These are phyloP conservation scores for Hedya salicella DNA, from an alignment of 2,888 invertebrate genomes.

Conservation along the genomic window DNA sequence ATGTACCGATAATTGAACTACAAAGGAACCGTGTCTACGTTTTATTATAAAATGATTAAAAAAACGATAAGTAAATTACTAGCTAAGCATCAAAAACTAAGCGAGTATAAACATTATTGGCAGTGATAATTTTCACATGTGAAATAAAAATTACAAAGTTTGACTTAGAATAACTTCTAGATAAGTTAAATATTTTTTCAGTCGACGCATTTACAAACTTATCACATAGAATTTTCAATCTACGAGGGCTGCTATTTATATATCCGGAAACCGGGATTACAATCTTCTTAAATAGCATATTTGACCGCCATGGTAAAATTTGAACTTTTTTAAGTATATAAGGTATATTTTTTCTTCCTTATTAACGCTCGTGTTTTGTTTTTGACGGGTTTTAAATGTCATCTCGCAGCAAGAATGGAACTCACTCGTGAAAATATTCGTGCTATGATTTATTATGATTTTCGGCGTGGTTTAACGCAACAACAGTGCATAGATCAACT, in stretches of 20 bases:
- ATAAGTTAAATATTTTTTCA: slow-evolving; percentile 56
- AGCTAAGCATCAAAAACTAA: slow-evolving; percentile 45
- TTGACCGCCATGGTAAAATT: no score
- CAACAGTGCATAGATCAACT: no score
- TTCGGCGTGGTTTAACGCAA: no score
- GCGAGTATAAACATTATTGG: slow-evolving; percentile 60
- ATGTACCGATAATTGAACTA: slow-evolving; percentile 7
- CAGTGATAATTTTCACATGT: slow-evolving; percentile 59
- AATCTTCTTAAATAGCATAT: no score
- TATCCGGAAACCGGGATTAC: no score
- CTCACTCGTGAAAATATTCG: no score
- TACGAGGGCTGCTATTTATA: background rate
- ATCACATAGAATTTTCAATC: slow-evolving; percentile 44
- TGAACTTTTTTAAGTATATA: no score
- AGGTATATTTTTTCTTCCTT: no score
- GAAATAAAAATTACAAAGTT: slow-evolving; percentile 44
- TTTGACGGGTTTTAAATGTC: no score
- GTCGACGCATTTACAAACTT: slow-evolving; percentile 52
- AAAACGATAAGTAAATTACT: slow-evolving; percentile 45
- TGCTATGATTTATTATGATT: no score
- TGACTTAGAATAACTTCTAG: slow-evolving; percentile 58
- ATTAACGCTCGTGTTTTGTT: no score
- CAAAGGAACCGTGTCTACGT: slow-evolving; percentile 42
- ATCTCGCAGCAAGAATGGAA: no score
- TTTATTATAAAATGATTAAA: slow-evolving; percentile 44